Base-by-base conservation (phyloP, 2,113 vertebrate species). In the Clarias batrachus region DNA sequence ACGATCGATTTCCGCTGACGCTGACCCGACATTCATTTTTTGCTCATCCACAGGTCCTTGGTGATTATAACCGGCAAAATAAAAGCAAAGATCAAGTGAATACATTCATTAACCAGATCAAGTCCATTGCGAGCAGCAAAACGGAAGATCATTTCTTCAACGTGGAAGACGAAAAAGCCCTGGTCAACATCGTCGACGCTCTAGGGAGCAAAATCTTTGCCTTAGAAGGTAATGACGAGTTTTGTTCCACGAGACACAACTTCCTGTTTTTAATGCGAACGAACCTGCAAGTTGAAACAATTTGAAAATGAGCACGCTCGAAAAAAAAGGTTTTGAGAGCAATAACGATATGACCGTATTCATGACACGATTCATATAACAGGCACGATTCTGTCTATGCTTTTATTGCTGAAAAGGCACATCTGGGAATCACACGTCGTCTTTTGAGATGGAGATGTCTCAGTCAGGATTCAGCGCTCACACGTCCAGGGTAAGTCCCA, bases 371-470 rank as follows among this genome's bases (percentile, higher is more conserved):
- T 48, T 48, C 12, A 1, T 30, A 56, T 83, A 33, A 33, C 65
- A 84, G 13, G 74, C 57, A 65, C 2, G 2, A 10, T 74, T 21
- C 23, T 85, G 33, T 48, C 60, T 65, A 4, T 30, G n/a, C 17
- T 70, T 81, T 48, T 6, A 0, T 86, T 74, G 66, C 37, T 63
- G 91, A 89, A 87, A 68, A 99, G 97, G 97, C 85, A 99, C 98
- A 25, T 94, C 92, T 62, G 96, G 97, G 80, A 96, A 97, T 1
- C 94, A 94, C 85, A 96, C 98, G 2, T 94, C 96, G 1, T 98
- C 97, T 3, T 99, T 98, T 89, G 96, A 96, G 91, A 97, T 99
- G 97, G 98, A 99, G 93, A 98, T 99, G 97, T 98, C 98, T 83
- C 98, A 99, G 89, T 93, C 96, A n/a, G 98, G 98, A 30, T 98